These are phyloP conservation scores for Avahi laniger DNA, from an alignment of 2,797 vertebrate genomes.

Conservation along the genomic window DNA sequence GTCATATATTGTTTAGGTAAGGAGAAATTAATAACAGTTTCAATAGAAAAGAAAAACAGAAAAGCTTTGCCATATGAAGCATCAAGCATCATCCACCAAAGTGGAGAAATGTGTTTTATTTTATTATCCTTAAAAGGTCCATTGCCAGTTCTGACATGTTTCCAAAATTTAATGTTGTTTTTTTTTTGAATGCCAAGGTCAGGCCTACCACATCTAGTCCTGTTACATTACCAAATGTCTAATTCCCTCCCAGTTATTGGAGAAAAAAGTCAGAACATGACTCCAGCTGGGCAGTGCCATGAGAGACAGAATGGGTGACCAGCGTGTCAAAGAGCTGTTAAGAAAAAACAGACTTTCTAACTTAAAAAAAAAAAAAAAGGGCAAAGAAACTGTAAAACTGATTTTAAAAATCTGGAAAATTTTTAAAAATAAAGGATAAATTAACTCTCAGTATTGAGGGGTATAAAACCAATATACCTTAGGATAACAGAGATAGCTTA, in stretches of 20 bases:
- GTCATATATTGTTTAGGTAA: background rate
- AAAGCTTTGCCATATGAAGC: background rate
- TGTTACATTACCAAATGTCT: background rate
- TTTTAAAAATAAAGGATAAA: slow-evolving; percentile 27
- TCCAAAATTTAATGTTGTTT: background rate
- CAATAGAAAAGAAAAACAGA: background rate
- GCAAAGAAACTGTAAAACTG: background rate
- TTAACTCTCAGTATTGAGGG: background rate
- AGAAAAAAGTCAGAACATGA: background rate
- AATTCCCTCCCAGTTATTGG: background rate
- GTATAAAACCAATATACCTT: background rate
- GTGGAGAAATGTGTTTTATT: background rate
- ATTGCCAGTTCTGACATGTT: background rate
- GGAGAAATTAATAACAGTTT: background rate
- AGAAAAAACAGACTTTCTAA: background rate
- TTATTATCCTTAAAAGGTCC: background rate
- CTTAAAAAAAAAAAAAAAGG: background rate
- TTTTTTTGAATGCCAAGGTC: background rate
- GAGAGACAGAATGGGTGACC: background rate
- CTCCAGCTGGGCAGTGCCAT: background rate
- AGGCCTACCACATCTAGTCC: background rate
- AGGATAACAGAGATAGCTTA: background rate
- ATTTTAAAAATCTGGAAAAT: background rate
- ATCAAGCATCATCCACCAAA: background rate
- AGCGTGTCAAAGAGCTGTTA: background rate